These are phyloP conservation scores for Telmatochromis bifrenatus DNA, from an alignment of 2,113 vertebrate species.

Conservation along the genomic window DNA sequence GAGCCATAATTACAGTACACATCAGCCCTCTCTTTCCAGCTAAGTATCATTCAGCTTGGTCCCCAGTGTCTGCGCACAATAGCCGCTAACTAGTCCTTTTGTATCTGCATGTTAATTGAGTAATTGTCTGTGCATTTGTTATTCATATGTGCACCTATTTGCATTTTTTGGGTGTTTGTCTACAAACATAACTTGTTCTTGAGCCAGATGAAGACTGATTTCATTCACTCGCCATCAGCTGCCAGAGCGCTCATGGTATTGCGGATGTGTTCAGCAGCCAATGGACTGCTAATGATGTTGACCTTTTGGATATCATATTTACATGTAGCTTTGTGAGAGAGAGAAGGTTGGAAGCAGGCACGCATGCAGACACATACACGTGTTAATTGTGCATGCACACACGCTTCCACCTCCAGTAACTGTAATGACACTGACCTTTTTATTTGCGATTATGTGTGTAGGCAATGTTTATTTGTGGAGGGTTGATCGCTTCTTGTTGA, in stretches of 20 bases:
- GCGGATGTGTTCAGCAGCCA: slow-evolving; percentile 15
- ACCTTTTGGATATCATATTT: slow-evolving; percentile 69
- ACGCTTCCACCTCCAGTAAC: slow-evolving; percentile 18
- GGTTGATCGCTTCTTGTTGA: slow-evolving; percentile 57
- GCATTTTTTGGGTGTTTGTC: background rate
- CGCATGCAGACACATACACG: background rate
- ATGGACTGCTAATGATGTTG: slow-evolving; percentile 67
- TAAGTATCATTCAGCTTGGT: slow-evolving; percentile 12
- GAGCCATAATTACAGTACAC: slow-evolving; percentile 27
- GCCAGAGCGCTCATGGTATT: background rate
- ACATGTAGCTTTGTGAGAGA: slow-evolving; percentile 31
- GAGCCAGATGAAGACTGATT: slow-evolving; percentile 7
- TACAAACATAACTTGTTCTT: background rate
- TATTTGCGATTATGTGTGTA: slow-evolving; percentile 58
- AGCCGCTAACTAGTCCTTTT: slow-evolving; percentile 11
- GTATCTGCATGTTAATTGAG: background rate
- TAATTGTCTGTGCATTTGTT: background rate
- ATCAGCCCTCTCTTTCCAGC: background rate
- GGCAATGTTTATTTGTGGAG: slow-evolving; percentile 46
- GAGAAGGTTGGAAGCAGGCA: background rate
- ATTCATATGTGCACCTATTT: background rate
- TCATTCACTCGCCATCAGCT: slow-evolving; percentile 10
- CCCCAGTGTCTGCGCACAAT: slow-evolving; percentile 5
- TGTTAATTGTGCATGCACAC: background rate
- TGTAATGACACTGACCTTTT: slow-evolving; percentile 77